A percentile compares a stretch with the other conserved stretches of the same genome.
Evolutionary conservation across 2,888 invertebrate species (phyloP).

Genomic region (Aspidapion aeneum): DNA sequence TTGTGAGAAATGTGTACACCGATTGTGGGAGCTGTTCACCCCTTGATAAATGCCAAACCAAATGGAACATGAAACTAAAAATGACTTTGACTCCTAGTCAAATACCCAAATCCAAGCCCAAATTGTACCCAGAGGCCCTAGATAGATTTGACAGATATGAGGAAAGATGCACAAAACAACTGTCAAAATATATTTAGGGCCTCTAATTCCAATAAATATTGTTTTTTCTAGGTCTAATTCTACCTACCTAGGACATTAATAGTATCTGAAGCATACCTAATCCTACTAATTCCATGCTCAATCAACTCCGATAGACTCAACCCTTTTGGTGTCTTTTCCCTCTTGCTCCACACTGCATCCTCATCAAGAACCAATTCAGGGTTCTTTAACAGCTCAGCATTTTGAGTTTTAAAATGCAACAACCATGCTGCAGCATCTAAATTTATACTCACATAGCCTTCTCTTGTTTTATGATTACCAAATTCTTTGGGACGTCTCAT

Average conservation of each 20-base stretch:
- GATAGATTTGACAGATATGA: too few relatives aligned
- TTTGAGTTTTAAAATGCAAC: slow-evolving; percentile 80
- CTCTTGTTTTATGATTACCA: slow-evolving; percentile 63
- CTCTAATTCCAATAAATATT: too few relatives aligned
- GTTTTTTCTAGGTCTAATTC: too few relatives aligned
- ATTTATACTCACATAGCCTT: slow-evolving; percentile 79
- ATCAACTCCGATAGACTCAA: slow-evolving; percentile 67
- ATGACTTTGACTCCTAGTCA: too few relatives aligned
- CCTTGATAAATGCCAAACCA: too few relatives aligned
- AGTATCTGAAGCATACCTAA: slow-evolving; percentile 84
- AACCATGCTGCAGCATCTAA: slow-evolving; percentile 84
- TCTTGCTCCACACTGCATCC: slow-evolving; percentile 80
- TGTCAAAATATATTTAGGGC: too few relatives aligned
- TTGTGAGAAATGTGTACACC: too few relatives aligned
- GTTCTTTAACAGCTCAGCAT: slow-evolving; percentile 58
- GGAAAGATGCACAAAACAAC: too few relatives aligned
- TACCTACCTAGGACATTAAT: slow-evolving; percentile 55
- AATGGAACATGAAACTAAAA: too few relatives aligned
- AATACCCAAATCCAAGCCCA: too few relatives aligned
- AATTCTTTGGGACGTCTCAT: slow-evolving; percentile 70
- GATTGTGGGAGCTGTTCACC: too few relatives aligned
- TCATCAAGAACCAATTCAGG: slow-evolving; percentile 60
- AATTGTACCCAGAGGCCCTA: too few relatives aligned
- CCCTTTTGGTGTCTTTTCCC: slow-evolving; percentile 69
- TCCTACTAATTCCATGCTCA: slow-evolving; percentile 79